These are phyloP conservation scores for Chymomyza procnemis DNA, from an alignment of 2,888 invertebrate species.

Conservation along the genomic window DNA sequence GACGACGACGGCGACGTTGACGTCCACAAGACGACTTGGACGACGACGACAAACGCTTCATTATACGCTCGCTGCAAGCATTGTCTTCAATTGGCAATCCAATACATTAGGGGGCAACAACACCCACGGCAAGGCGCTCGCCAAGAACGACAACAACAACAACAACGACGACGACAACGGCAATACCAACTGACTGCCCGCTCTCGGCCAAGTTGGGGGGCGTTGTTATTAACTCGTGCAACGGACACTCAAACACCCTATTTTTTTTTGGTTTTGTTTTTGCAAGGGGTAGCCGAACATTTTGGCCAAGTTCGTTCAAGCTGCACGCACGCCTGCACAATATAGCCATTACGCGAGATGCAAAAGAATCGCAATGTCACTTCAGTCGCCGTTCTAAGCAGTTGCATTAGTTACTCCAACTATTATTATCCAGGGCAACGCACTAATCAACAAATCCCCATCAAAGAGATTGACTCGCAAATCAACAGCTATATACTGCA, in stretches of 20 bases:
- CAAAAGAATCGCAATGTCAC: constrained; percentile 43
- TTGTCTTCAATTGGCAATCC: constrained; percentile 20
- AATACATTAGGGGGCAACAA: background rate
- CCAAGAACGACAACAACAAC: no score
- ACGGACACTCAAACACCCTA: background rate
- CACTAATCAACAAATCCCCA: background rate
- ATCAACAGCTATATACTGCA: background rate
- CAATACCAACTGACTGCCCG: no score
- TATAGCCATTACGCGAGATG: constrained; percentile 10
- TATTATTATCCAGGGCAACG: background rate
- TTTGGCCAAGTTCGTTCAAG: constrained; percentile 14
- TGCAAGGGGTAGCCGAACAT: no score
- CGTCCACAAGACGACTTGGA: constrained; percentile 17
- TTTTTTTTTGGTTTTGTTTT: no score
- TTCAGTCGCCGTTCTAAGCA: constrained; percentile 47
- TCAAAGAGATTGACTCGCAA: background rate
- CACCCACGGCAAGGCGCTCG: background rate
- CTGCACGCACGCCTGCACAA: constrained; percentile 5
- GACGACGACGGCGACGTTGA: constrained; percentile 6
- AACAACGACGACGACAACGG: no score
- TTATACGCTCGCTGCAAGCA: constrained; percentile 36
- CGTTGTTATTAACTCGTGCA: no score
- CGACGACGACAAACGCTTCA: constrained; percentile 29
- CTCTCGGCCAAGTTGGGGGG: constrained; percentile 6
- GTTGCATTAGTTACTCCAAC: background rate